Evolutionary conservation across 2,113 vertebrate genomes (phyloP).

Genomic region (Clupea harengus): DNA sequence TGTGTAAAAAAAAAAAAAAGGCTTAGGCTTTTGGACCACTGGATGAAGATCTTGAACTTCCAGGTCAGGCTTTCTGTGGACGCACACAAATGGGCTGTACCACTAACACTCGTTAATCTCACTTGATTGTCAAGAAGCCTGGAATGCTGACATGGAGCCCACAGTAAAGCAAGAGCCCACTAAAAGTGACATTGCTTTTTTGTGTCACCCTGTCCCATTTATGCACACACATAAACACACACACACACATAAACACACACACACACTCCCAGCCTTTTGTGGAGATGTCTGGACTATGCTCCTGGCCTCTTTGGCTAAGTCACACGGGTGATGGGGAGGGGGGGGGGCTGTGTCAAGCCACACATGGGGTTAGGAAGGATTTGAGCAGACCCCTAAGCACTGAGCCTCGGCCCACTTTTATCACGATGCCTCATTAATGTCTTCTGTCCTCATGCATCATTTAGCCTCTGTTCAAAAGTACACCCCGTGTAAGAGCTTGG

Average conservation of each 20-base stretch:
- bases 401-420: constrained; percentile 29
- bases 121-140: constrained; percentile 39
- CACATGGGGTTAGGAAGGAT: background rate
- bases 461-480: constrained; percentile 43
- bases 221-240: too few species aligned
- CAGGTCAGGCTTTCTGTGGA: background rate
- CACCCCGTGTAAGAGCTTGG: constrained; percentile 23
- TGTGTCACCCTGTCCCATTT: too few species aligned
- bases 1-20: background rate
- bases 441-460: constrained; percentile 47
- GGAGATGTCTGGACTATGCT: background rate
- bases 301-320: constrained; percentile 7
- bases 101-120: constrained; percentile 3
- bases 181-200: too few species aligned
- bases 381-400: background rate
- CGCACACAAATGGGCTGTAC: too few species aligned
- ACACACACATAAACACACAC: background rate
- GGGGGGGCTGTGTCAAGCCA: background rate
- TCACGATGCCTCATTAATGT: constrained; percentile 36
- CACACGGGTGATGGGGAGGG: background rate
- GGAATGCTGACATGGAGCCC: background rate
- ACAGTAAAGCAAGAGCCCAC: background rate
- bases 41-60: constrained; percentile 6
- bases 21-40: background rate
- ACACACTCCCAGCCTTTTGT: background rate